Evolutionary conservation across 1,140 invertebrate genomes (phyloP), one percentile per base, ranked within the genome.

Genomic region (Calephelis virginiensis): DNA sequence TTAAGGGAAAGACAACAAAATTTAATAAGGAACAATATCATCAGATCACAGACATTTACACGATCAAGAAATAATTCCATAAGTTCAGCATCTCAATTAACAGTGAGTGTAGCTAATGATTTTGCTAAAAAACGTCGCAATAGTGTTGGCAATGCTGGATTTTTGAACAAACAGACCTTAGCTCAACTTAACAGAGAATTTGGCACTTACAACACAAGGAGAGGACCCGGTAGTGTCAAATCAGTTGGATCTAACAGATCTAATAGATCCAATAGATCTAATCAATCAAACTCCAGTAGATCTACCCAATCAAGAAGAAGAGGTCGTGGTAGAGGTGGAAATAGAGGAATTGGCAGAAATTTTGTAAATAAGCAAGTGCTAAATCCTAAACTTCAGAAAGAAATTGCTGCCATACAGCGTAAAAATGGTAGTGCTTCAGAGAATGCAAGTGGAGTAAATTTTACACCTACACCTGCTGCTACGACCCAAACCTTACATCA

Each of bases 51-150:
- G 69, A 91, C 89, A 14, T 91, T 89, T 63, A 91, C 83, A 62
- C 63, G 86, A 11, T 88, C 88, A 43, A 82, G 88, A 60, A 86
- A 86, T 62, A 89, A 89, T 65, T 87, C 89, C 2, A 80, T 87
- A 37, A 84, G 73, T 77, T 79, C 82, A 53, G 75, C 84, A 66
- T 84, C 86, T 40, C 85, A 91, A 68, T 56, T 91, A 6, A 91
- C 86, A 61, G 86, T 91, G 1, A 91, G 85, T 78, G 86, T 91
- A 17, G 83, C 84, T 40, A 91, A 91, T 79, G 83, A 91, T 56
- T 89, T 91, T 77, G 73, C 73, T 6, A 86, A 80, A 53, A 80
- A 78, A 46, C 84, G 89, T 59, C 80, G 86, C 38, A 91, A 91
- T 60, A 91, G 89, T 71, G 71, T 86, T 66, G 86, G 89, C 10